A percentile compares a stretch with the other conserved stretches of the same genome.
phyloP scores from a whole-genome alignment of 2,888 invertebrate genomes.

The Parelbella ahira region DNA sequence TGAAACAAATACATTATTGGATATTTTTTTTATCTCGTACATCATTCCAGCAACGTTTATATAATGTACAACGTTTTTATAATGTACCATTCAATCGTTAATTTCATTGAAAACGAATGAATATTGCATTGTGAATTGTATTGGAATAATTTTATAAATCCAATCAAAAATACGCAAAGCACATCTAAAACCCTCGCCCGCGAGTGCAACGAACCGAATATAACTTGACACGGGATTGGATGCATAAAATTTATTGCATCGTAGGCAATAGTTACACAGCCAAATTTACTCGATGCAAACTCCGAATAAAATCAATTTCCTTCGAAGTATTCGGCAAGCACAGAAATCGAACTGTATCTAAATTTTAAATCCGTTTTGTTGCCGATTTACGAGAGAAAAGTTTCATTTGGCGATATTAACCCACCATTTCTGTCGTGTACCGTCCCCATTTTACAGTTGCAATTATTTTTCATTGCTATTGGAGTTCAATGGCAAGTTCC shows the following conservation, averaged over 20 bases:
- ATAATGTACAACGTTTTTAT: too few relatives aligned
- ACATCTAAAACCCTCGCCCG: slow-evolving; percentile 39
- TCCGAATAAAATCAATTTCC: slow-evolving; percentile 23
- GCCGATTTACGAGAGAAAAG: slow-evolving; percentile 6
- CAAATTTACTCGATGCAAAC: slow-evolving; percentile 22
- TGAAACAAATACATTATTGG: too few relatives aligned
- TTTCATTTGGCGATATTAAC: slow-evolving; percentile 15
- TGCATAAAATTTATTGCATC: slow-evolving; percentile 58
- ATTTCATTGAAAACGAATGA: slow-evolving; percentile 13
- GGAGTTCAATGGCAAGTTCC: slow-evolving; percentile 12
- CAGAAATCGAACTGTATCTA: slow-evolving; percentile 13
- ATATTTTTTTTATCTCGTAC: too few relatives aligned
- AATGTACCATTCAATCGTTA: too few relatives aligned
- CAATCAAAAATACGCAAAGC: slow-evolving; percentile 37
- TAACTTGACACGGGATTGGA: slow-evolving; percentile 52
- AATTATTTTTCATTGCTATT: slow-evolving; percentile 21
- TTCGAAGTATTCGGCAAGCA: slow-evolving; percentile 4
- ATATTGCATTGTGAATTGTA: slow-evolving; percentile 28
- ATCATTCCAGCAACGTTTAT: too few relatives aligned
- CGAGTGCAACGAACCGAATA: slow-evolving; percentile 56
- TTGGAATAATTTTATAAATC: slow-evolving; percentile 58
- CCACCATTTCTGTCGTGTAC: slow-evolving; percentile 6
- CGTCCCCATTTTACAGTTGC: slow-evolving; percentile 16
- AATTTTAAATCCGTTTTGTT: slow-evolving; percentile 23
- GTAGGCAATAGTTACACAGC: slow-evolving; percentile 36